Conservation (phyloP, 2,113 vertebrate genomes). For the Chlorodrepanis virens region DNA sequence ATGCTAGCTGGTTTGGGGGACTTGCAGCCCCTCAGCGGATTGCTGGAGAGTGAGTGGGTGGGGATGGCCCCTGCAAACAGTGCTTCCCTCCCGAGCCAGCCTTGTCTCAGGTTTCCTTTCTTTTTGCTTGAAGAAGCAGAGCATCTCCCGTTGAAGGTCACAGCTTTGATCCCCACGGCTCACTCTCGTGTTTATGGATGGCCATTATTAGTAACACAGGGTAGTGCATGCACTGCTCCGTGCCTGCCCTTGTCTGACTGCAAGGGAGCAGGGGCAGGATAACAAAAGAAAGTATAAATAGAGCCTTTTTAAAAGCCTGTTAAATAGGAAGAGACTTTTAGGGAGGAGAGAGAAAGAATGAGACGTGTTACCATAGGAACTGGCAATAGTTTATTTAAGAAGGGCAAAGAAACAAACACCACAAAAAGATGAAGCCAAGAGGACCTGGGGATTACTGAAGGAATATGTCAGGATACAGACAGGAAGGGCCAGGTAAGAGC, state of each 20-base stretch:
- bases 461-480: neutral
- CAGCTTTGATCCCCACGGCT: constrained; percentile 11
- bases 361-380: constrained; percentile 40
- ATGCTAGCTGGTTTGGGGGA: neutral
- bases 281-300: constrained; percentile 61
- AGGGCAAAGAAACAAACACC: constrained; percentile 55
- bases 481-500: neutral
- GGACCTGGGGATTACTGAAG: neutral
- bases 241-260: constrained; percentile 37
- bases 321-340: constrained; percentile 55
- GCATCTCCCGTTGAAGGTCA: constrained; percentile 39
- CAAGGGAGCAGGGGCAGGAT: constrained; percentile 7
- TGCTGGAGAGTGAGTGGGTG: neutral
- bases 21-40: neutral
- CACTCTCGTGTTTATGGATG: neutral
- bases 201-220: constrained; percentile 53
- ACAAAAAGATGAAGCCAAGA: neutral
- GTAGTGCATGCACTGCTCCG: neutral
- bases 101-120: neutral
- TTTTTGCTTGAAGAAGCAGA: neutral
- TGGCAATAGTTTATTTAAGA: constrained; percentile 52
- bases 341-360: constrained; percentile 12
- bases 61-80: neutral
- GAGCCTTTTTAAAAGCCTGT: neutral
- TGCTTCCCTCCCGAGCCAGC: neutral